phyloP scores from a whole-genome alignment of 2,888 invertebrate genomes.

The Melanostoma mellinum region DNA sequence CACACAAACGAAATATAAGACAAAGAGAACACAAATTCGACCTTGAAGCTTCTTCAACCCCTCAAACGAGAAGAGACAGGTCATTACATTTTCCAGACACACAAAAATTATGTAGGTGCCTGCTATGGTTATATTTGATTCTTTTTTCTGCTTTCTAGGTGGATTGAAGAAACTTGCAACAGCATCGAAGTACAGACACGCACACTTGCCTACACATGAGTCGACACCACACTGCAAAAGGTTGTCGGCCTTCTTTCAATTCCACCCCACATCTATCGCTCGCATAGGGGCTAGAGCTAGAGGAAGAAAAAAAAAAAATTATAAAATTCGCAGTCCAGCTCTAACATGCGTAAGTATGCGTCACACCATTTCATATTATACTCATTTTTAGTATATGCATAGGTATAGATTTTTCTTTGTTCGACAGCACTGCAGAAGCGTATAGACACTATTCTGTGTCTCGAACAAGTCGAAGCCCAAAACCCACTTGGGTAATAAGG shows the following conservation, averaged over 20 bases:
- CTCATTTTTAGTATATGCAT: background rate
- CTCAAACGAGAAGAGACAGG: slow-evolving; percentile 47
- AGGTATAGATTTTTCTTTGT: slow-evolving; percentile 15
- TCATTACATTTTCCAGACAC: slow-evolving; percentile 62
- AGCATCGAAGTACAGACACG: slow-evolving; percentile 17
- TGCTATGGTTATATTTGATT: slow-evolving; percentile 5
- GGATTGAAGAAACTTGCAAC: slow-evolving; percentile 21
- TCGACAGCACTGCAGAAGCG: slow-evolving; percentile 1
- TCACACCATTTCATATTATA: slow-evolving; percentile 36
- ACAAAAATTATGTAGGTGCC: slow-evolving; percentile 20
- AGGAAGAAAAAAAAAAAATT: background rate
- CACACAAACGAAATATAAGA: background rate
- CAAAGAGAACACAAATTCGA: background rate
- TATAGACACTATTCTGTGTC: slow-evolving; percentile 27
- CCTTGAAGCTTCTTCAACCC: slow-evolving; percentile 69
- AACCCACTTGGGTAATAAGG: slow-evolving; percentile 61
- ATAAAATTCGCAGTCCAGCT: slow-evolving; percentile 25
- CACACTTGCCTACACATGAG: slow-evolving; percentile 22
- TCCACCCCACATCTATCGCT: background rate
- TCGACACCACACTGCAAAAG: slow-evolving; percentile 43
- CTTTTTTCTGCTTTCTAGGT: background rate
- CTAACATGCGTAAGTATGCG: slow-evolving; percentile 36
- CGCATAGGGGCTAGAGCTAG: background rate
- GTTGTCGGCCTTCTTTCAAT: slow-evolving; percentile 65
- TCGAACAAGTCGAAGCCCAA: background rate